Base-by-base conservation (phyloP, 2,888 invertebrate species). In the Malacosoma neustria region DNA sequence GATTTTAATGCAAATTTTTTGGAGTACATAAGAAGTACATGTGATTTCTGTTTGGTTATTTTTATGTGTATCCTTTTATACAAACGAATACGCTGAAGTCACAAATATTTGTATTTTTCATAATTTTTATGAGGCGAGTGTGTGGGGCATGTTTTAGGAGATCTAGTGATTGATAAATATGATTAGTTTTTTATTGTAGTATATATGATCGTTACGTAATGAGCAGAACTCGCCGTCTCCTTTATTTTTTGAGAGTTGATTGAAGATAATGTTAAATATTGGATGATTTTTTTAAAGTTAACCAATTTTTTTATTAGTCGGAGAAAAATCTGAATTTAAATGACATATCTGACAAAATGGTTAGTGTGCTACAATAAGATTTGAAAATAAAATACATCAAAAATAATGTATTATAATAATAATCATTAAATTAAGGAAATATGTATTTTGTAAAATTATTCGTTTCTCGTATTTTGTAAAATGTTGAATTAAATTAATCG, bases 281-380 rank as follows among this genome's bases (percentile, higher is more conserved):
- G n/a, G n/a, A n/a, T n/a, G n/a, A n/a, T n/a, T n/a, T 22, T 22
- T 38, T 45, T 37, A 41, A 47, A 49, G 22, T 22, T 76, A 76
- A 76, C 75, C 77, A 82, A 82, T 81, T 80, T 75, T n/a, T 68
- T 81, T 76, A 68, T 81, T 77, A 82, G 80, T 70, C 70, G 79
- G 82, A 80, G 75, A 77, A 82, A 73, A 81, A 80, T 80, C 81
- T 71, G 84, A 85, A 85, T 85, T 85, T 85, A 85, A 79, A 82
- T 79, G 63, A 85, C 85, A 85, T 85, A 85, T 85, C 85, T 82
- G 80, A 81, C 77, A 84, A 82, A 80, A 84, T 84, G 85, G 85
- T 85, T 85, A 85, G 85, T 85, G 85, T 84, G 80, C 77, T 85
- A 85, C 81, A 74, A 74, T 84, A 82, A 81, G 82, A 72, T 73